These are phyloP conservation scores for Drosophila flavopinicola DNA, from an alignment of 2,888 invertebrate genomes.

Conservation along the genomic window DNA sequence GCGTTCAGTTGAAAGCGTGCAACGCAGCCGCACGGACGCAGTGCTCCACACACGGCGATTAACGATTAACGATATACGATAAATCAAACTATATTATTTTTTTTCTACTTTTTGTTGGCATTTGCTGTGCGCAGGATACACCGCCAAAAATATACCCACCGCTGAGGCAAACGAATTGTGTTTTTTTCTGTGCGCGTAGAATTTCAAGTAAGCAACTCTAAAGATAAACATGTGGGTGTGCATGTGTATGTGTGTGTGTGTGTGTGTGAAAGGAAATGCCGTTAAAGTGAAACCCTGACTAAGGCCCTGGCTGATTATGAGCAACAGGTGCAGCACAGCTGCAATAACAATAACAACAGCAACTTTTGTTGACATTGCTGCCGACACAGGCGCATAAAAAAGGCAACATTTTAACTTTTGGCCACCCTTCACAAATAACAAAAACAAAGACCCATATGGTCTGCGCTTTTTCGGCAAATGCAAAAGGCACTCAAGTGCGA, in stretches of 20 bases:
- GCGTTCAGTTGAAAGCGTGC: slow-evolving; percentile 76
- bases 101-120: slow-evolving; percentile 17
- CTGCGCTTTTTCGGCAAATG: slow-evolving; percentile 28
- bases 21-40: slow-evolving; percentile 76
- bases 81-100: slow-evolving; percentile 3
- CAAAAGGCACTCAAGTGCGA: slow-evolving; percentile 58
- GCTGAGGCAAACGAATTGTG: slow-evolving; percentile 6
- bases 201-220: slow-evolving; percentile 60
- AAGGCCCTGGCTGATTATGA: slow-evolving; percentile 25
- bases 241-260: neutral
- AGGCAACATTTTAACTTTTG: slow-evolving; percentile 2
- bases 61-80: slow-evolving; percentile 19
- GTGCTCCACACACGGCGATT: slow-evolving; percentile 49
- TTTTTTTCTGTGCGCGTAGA: slow-evolving; percentile 43
- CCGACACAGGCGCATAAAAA: slow-evolving; percentile 9
- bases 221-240: slow-evolving; percentile 2
- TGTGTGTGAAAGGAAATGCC: slow-evolving; percentile 39
- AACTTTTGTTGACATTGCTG: slow-evolving; percentile 37
- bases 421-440: slow-evolving; percentile 42
- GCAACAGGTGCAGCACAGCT: slow-evolving; percentile 26
- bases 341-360: slow-evolving; percentile 12
- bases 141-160: slow-evolving; percentile 11
- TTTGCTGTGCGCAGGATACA: slow-evolving; percentile 34
- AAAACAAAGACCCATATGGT: slow-evolving; percentile 19
- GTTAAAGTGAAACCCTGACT: slow-evolving; percentile 43